Conservation (phyloP, 1,140 invertebrate genomes). For the Idris sp. region DNA sequence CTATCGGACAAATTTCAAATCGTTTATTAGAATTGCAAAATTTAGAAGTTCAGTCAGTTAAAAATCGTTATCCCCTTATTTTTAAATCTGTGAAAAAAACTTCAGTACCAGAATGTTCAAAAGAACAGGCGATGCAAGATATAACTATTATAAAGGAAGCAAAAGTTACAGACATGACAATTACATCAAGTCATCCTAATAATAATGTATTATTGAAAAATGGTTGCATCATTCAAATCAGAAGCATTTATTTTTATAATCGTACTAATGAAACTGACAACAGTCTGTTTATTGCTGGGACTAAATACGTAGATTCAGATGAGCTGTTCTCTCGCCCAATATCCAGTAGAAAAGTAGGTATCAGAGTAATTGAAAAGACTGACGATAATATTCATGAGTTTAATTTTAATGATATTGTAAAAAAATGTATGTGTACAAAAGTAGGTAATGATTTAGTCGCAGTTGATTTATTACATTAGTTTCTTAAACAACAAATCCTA, state of each 20-base stretch:
- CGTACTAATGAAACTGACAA: not conserved
- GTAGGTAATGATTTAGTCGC: too few relatives aligned
- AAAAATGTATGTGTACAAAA: slow-evolving; percentile 14
- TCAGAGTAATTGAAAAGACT: slow-evolving; percentile 10
- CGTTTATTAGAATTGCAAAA: slow-evolving; percentile 16
- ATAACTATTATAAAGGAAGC: slow-evolving; percentile 22
- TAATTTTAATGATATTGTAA: not conserved
- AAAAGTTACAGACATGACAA: slow-evolving; percentile 19
- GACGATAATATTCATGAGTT: slow-evolving; percentile 4
- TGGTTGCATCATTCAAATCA: slow-evolving; percentile 11
- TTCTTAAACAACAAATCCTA: too few relatives aligned
- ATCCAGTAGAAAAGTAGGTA: slow-evolving; percentile 15
- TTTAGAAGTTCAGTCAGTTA: slow-evolving; percentile 6
- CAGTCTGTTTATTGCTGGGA: slow-evolving; percentile 12
- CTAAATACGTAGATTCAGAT: slow-evolving; percentile 5
- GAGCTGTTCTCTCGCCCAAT: slow-evolving; percentile 23
- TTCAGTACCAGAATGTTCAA: slow-evolving; percentile 5
- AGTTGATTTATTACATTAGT: too few relatives aligned
- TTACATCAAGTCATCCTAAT: slow-evolving; percentile 8
- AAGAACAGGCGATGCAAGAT: slow-evolving; percentile 1
- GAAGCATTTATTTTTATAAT: slow-evolving; percentile 19
- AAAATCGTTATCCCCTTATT: slow-evolving; percentile 24
- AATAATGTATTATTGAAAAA: slow-evolving; percentile 19
- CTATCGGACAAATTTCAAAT: slow-evolving; percentile 4
- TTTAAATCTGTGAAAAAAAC: slow-evolving; percentile 22